Evolutionary conservation across 2,888 invertebrate genomes (phyloP).

Genomic region (Pterostichus niger): DNA sequence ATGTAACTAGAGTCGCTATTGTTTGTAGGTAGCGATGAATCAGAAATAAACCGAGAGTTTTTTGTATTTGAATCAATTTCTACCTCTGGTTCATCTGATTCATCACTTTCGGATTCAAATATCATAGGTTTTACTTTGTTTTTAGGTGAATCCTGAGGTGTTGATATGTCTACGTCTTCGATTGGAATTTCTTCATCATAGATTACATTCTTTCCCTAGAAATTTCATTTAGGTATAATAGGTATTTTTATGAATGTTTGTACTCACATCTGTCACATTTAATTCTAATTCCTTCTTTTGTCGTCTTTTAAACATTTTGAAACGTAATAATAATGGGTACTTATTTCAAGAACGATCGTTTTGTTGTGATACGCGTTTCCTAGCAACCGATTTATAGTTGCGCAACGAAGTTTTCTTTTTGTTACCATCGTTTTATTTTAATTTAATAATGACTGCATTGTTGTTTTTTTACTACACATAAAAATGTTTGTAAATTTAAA

Average conservation of each 20-base stretch:
- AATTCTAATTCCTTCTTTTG: constrained; percentile 54
- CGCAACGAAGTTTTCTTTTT: constrained; percentile 4
- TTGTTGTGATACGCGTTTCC: constrained; percentile 27
- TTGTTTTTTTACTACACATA: not conserved
- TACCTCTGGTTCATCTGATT: constrained; percentile 58
- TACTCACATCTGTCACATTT: constrained; percentile 56
- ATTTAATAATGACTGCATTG: not conserved
- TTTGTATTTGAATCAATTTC: constrained; percentile 17
- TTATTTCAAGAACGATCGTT: constrained; percentile 12
- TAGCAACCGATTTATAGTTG: constrained; percentile 42
- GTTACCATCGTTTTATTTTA: not conserved
- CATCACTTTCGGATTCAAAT: constrained; percentile 42
- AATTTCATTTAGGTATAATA: not conserved
- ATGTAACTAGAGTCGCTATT: constrained; percentile 55
- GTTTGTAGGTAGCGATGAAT: constrained; percentile 18
- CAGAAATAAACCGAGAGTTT: constrained; percentile 45
- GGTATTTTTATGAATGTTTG: not conserved
- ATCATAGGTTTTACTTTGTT: constrained; percentile 28
- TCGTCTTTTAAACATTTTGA: constrained; percentile 57
- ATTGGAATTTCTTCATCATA: constrained; percentile 66
- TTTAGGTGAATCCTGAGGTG: constrained; percentile 33
- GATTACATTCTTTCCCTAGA: constrained; percentile 64
- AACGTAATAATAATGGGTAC: constrained; percentile 18
- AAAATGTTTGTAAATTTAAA: constrained; percentile 17
- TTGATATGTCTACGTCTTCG: constrained; percentile 50